Evolutionary conservation across 2,113 vertebrate species (phyloP).

Genomic region (Paraplagusia blochii): DNA sequence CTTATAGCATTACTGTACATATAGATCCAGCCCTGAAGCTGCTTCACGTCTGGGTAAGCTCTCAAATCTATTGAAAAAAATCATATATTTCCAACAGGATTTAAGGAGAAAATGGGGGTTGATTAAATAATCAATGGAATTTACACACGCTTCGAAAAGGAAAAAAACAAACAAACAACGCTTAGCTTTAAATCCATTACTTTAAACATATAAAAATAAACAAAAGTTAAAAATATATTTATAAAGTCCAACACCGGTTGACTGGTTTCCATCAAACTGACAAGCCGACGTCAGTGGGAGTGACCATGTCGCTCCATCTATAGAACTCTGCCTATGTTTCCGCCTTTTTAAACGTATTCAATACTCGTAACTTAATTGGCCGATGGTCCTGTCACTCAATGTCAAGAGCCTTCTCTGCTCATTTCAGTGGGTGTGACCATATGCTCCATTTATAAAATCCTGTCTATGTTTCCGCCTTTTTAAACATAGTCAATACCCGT

Average conservation of each 20-base stretch:
- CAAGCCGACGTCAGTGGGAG: slow-evolving; percentile 44
- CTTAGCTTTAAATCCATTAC: background rate
- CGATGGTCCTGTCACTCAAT: slow-evolving; percentile 17
- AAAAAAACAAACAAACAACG: too few relatives aligned
- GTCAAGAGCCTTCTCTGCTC: slow-evolving; percentile 15
- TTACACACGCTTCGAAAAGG: too few relatives aligned
- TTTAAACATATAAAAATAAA: too few relatives aligned
- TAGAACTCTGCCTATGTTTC: slow-evolving; percentile 11
- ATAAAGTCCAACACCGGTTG: too few relatives aligned
- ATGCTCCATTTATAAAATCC: slow-evolving; percentile 11
- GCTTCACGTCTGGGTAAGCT: background rate
- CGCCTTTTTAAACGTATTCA: background rate
- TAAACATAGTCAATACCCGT: background rate
- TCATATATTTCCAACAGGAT: too few relatives aligned
- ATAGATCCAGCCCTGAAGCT: background rate
- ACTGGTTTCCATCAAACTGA: background rate
- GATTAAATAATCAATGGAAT: too few relatives aligned
- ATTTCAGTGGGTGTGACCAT: slow-evolving; percentile 43
- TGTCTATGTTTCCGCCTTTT: slow-evolving; percentile 14
- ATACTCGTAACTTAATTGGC: slow-evolving; percentile 8
- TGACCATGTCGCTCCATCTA: slow-evolving; percentile 18
- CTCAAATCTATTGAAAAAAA: too few relatives aligned
- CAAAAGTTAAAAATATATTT: too few relatives aligned
- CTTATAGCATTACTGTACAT: slow-evolving; percentile 28
- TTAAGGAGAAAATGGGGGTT: too few relatives aligned